Evolutionary conservation across 1,140 invertebrate species (phyloP).

Genomic region (Calliopsis andreniformis): DNA sequence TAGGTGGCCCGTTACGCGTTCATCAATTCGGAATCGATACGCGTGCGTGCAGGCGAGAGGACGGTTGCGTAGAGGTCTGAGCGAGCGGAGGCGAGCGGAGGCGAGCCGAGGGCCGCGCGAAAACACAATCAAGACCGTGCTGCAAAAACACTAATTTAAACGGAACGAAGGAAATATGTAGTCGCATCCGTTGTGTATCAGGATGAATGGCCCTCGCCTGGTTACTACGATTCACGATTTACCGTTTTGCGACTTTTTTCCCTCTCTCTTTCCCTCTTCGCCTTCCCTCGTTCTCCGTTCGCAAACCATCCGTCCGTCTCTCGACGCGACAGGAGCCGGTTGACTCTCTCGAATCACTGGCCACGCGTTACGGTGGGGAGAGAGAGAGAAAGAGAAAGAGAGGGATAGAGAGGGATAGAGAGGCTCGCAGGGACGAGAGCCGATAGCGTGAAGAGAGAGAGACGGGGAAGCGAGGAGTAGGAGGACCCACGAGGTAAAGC

Average conservation of each 20-base stretch:
- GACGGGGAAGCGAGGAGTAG: conserved; percentile 33
- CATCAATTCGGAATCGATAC: conserved; percentile 63
- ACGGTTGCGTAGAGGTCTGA: neutral
- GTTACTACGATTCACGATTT: conserved; percentile 74
- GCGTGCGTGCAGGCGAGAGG: conserved; percentile 16
- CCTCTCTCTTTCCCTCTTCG: neutral
- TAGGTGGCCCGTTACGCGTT: conserved; percentile 70
- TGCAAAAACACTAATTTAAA: conserved; percentile 78
- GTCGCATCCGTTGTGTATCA: conserved; percentile 75
- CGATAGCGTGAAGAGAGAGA: conserved; percentile 22
- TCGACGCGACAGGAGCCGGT: conserved; percentile 8
- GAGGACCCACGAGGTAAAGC: conserved; percentile 48
- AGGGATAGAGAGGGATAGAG: neutral
- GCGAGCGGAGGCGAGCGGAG: neutral
- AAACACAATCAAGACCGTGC: conserved; percentile 66
- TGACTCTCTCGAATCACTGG: conserved; percentile 17
- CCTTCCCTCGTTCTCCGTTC: neutral
- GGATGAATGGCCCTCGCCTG: conserved; percentile 71
- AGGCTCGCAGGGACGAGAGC: too few relatives aligned
- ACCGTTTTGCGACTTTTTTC: conserved; percentile 69
- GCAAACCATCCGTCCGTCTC: conserved; percentile 12
- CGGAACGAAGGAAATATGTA: conserved; percentile 78
- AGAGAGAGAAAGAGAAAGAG: conserved; percentile 14
- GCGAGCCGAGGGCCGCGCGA: conserved; percentile 33
- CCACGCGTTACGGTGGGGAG: neutral